These are phyloP conservation scores for Hippocampus barbouri DNA, from an alignment of 2,113 vertebrate species.

Conservation along the genomic window DNA sequence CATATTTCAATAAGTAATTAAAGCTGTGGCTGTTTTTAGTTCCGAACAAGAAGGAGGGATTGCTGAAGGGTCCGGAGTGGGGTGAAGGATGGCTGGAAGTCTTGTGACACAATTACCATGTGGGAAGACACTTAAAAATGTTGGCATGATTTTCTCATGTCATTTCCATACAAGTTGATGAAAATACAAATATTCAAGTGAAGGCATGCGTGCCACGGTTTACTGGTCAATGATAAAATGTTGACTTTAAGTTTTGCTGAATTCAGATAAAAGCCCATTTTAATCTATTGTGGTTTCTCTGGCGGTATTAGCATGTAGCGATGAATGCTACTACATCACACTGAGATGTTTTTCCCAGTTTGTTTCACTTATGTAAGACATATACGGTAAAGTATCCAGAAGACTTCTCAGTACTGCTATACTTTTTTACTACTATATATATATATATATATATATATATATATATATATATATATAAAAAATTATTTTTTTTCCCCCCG, in stretches of 20 bases:
- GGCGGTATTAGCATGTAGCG: background rate
- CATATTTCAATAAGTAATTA: conserved; percentile 71
- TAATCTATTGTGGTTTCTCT: background rate
- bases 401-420: background rate
- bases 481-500: conserved; percentile 6
- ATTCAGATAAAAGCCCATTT: no score
- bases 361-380: no score
- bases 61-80: background rate
- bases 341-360: background rate
- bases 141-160: no score
- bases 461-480: no score
- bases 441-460: no score
- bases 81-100: background rate
- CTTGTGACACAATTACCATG: background rate
- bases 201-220: no score
- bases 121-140: no score
- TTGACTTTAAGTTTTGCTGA: no score
- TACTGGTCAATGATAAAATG: no score
- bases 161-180: no score
- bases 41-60: conserved; percentile 33
- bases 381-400: no score
- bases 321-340: background rate
- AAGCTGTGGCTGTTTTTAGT: conserved; percentile 67
- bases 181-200: no score
- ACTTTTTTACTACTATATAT: background rate